These are phyloP conservation scores for Antechinus flavipes DNA, from an alignment of 2,113 vertebrate species.

Conservation along the genomic window DNA sequence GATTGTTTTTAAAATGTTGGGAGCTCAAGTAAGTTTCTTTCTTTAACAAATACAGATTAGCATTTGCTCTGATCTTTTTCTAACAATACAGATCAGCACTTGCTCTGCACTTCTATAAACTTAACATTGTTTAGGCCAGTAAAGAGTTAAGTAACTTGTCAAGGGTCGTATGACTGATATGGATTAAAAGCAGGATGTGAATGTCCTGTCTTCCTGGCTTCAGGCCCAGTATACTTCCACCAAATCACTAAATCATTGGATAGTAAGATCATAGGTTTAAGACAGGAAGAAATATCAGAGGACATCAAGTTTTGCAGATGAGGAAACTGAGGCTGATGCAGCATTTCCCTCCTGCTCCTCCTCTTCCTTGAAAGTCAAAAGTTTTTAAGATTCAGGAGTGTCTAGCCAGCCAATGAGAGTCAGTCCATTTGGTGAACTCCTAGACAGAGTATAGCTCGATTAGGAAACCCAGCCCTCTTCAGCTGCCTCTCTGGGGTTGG, in stretches of 20 bases:
- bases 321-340: neutral
- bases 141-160: neutral
- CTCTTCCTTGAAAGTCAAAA: neutral
- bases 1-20: neutral
- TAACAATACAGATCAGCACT: neutral
- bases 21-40: neutral
- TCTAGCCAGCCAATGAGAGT: neutral
- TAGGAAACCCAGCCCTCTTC: neutral
- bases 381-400: neutral
- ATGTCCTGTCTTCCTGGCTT: neutral
- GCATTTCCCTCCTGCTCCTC: neutral
- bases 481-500: neutral
- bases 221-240: neutral
- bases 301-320: neutral
- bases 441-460: slow-evolving; percentile 21
- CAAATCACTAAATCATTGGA: neutral
- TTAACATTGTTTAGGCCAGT: neutral
- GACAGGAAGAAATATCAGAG: neutral
- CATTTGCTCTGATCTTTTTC: neutral
- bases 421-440: slow-evolving; percentile 21
- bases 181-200: neutral
- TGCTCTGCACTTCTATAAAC: neutral
- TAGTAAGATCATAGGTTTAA: neutral
- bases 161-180: neutral
- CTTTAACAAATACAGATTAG: neutral